These are phyloP conservation scores for Saccopteryx bilineata DNA, from an alignment of 2,113 vertebrate species.

Conservation along the genomic window DNA sequence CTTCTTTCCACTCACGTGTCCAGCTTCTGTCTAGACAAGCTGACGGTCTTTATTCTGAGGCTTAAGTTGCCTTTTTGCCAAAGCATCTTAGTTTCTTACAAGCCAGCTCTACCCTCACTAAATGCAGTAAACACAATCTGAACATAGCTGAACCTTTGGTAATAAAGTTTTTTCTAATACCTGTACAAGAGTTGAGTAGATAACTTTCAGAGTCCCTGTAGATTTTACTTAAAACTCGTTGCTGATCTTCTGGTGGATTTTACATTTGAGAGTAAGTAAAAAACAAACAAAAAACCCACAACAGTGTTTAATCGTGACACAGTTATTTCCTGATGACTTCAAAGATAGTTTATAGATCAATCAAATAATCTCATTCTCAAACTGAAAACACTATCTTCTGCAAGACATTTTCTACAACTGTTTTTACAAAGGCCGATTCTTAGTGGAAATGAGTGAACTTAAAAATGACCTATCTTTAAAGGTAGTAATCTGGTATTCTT, in stretches of 20 bases:
- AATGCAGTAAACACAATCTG: slow-evolving; percentile 44
- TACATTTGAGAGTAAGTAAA: slow-evolving; percentile 48
- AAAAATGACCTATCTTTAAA: slow-evolving; percentile 1
- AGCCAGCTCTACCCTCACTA: background rate
- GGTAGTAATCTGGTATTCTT: slow-evolving; percentile 40
- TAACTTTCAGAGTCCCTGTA: slow-evolving; percentile 31
- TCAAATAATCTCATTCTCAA: slow-evolving; percentile 47
- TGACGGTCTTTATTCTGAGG: slow-evolving; percentile 45
- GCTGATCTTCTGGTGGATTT: slow-evolving; percentile 42
- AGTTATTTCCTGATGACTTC: slow-evolving; percentile 50
- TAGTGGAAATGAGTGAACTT: slow-evolving; percentile 36
- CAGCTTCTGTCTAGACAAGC: background rate
- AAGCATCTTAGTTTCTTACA: slow-evolving; percentile 58
- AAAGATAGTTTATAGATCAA: slow-evolving; percentile 56
- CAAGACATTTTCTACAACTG: slow-evolving; percentile 49
- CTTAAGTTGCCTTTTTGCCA: slow-evolving; percentile 55
- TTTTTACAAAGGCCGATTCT: background rate
- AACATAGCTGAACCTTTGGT: slow-evolving; percentile 18
- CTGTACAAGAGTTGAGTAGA: background rate
- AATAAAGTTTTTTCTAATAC: slow-evolving; percentile 50
- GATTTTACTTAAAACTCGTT: slow-evolving; percentile 42
- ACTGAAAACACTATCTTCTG: slow-evolving; percentile 15
- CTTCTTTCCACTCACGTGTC: background rate
- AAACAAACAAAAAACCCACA: slow-evolving; percentile 49
- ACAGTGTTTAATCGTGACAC: slow-evolving; percentile 28